Evolutionary conservation across 2,888 invertebrate species (phyloP).

Genomic region (Drosophila paramelanica): DNA sequence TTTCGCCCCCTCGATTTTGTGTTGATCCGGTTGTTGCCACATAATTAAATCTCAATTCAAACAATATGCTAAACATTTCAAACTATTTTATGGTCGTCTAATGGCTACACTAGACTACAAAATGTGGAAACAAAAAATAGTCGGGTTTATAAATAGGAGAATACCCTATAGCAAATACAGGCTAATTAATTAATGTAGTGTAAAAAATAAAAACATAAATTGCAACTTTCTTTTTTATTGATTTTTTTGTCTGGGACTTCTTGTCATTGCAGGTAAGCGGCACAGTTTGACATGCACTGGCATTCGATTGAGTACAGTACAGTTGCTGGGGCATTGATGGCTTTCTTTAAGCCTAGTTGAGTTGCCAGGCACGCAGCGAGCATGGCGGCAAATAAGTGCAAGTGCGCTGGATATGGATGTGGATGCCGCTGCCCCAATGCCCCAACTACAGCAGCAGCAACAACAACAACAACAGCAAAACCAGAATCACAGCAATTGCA

Average conservation of each 20-base stretch:
- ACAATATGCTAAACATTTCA: conserved; percentile 76
- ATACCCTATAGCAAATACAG: too few species aligned
- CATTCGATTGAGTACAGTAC: conserved; percentile 11
- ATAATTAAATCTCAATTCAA: conserved; percentile 80
- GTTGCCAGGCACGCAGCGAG: conserved; percentile 63
- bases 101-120: conserved; percentile 34
- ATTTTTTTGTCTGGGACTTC: conserved; percentile 10
- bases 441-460: conserved; percentile 52
- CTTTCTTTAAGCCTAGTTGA: conserved; percentile 30
- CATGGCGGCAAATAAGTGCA: conserved; percentile 69
- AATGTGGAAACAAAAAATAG: background rate
- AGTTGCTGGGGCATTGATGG: conserved; percentile 39
- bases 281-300: conserved; percentile 34
- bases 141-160: too few species aligned
- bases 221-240: conserved; percentile 2
- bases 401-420: conserved; percentile 51
- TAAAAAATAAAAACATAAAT: background rate
- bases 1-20: conserved; percentile 7
- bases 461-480: conserved; percentile 36
- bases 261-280: conserved; percentile 65
- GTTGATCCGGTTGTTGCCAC: conserved; percentile 72
- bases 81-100: conserved; percentile 66
- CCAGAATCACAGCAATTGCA: conserved; percentile 69
- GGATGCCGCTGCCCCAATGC: conserved; percentile 65
- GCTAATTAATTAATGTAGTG: background rate